phyloP scores from a whole-genome alignment of 2,888 invertebrate genomes.

The Podabrus alpinus region DNA sequence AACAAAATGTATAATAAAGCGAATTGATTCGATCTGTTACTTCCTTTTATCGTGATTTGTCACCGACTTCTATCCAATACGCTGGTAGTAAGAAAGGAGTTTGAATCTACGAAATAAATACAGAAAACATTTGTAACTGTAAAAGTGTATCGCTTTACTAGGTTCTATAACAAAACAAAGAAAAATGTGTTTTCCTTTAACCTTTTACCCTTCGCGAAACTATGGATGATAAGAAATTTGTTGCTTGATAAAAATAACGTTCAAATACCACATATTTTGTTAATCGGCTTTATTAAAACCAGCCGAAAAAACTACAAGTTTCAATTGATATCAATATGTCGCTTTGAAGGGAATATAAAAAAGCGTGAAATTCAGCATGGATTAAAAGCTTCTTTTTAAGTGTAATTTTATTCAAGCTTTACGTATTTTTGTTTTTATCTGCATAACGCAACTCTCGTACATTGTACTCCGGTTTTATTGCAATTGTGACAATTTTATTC shows the following conservation, averaged over 20 bases:
- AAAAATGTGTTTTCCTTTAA: conserved; percentile 24
- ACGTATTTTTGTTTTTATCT: neutral
- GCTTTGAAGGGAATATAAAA: neutral
- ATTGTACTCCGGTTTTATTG: conserved; percentile 4
- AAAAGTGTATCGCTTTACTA: conserved; percentile 19
- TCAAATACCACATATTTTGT: neutral
- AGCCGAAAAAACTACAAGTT: neutral
- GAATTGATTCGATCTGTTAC: conserved; percentile 11
- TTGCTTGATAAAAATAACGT: conserved; percentile 3
- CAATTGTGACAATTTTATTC: conserved; percentile 5
- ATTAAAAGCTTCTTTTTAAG: neutral
- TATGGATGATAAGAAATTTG: neutral
- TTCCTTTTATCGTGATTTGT: conserved; percentile 24
- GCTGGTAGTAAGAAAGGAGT: conserved; percentile 4
- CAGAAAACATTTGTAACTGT: conserved; percentile 26
- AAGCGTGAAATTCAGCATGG: neutral
- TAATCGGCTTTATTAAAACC: neutral
- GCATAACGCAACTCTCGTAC: neutral
- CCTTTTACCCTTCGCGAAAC: conserved; percentile 4
- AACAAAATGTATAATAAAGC: neutral
- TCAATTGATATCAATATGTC: neutral
- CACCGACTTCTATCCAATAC: conserved; percentile 16
- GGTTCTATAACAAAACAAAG: conserved; percentile 17
- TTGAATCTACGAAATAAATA: conserved; percentile 18
- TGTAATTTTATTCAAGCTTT: neutral